These are phyloP conservation scores for Parapristionchus giblindavisi DNA, from an alignment of 2,888 invertebrate species.

Conservation along the genomic window DNA sequence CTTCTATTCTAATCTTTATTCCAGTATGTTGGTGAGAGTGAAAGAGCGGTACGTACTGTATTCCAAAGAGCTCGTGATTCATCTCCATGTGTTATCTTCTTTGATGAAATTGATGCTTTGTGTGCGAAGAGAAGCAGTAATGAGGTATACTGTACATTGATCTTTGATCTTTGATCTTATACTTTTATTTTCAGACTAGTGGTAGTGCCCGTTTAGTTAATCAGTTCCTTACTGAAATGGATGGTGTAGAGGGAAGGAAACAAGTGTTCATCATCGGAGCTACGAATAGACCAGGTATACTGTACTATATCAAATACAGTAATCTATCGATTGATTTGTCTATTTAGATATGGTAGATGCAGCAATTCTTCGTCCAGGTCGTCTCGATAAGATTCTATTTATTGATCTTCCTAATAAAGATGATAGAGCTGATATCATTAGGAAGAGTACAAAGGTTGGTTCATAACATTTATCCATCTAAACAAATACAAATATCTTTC, in stretches of 20 bases:
- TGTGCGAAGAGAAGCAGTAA: constrained; percentile 87
- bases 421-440: constrained; percentile 87
- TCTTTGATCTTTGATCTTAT: too few relatives aligned
- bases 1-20: constrained; percentile 37
- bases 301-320: background rate
- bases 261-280: constrained; percentile 95
- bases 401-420: constrained; percentile 84
- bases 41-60: constrained; percentile 92
- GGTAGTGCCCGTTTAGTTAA: constrained; percentile 84
- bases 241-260: constrained; percentile 88
- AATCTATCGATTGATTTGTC: background rate
- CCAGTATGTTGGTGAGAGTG: constrained; percentile 96
- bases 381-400: constrained; percentile 87
- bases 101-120: constrained; percentile 95
- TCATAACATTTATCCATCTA: too few relatives aligned
- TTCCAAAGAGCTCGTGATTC: constrained; percentile 93
- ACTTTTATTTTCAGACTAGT: constrained; percentile 69
- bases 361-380: constrained; percentile 88
- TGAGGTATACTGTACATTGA: constrained; percentile 67
- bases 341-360: constrained; percentile 86
- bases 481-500: background rate
- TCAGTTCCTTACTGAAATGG: constrained; percentile 97
- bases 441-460: constrained; percentile 68
- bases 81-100: constrained; percentile 96
- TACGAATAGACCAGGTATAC: constrained; percentile 82